Base-by-base conservation (phyloP, 2,888 invertebrate genomes). In the Ditula angustiorana region DNA sequence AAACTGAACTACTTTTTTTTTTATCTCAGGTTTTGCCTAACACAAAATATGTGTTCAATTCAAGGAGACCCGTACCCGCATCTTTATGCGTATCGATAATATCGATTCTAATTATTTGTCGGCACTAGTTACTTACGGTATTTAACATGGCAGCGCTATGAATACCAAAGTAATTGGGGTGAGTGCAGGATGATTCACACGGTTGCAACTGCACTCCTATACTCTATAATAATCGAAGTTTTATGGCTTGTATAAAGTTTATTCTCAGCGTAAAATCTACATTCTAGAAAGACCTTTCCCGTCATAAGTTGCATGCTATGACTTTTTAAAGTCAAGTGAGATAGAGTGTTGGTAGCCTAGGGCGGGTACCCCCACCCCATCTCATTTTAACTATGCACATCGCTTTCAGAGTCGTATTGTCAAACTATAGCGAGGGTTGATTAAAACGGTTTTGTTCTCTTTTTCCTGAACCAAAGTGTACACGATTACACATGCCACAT, bases 181-280 rank as follows among this genome's bases (percentile, higher is more conserved):
- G 82, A 81, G 73, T 80, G 78, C 77, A 80, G 82, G 82, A 82
- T 83, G 77, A 89, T 91, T 91, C 91, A 90, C 92, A 92, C 91
- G 83, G 72, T 69, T 71, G 71, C 74, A 71, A 80, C 73, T 73
- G 73, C 72, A 75, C 74, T 53, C 2, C 35, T 74, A 74, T 68
- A 64, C 60, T 60, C 71, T 71, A 68, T 73, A 72, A 71, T 74
- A 71, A 68, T 71, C 59, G 58, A 62, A 66, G 69, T 71, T 74
- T 71, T 69, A 67, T 73, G 69, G 21, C 33, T 64, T 69, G 72
- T 67, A 58, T 67, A 66, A 55, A 71, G 66, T 79, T 79, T 78
- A 79, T 79, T 72, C 69, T 21, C 59, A 37, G 66, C 60, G 71
- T 67, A 60, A 67, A 69, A 69, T 76, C 82, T 79, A 80, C 80